These are phyloP conservation scores for Gortyna flavago DNA, from an alignment of 2,888 invertebrate genomes.

Conservation along the genomic window DNA sequence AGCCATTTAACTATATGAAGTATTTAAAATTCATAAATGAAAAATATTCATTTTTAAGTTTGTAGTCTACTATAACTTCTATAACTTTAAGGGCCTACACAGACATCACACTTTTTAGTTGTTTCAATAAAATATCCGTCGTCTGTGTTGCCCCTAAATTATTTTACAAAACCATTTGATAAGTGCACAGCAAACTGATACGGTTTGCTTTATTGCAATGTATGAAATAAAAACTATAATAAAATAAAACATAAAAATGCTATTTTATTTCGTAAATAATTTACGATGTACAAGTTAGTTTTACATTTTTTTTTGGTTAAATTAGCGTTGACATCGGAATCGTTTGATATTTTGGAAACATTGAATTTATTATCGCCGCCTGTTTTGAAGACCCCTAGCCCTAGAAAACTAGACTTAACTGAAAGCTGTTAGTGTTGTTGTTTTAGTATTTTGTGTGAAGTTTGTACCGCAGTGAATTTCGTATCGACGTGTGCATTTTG, in stretches of 20 bases:
- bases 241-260: conserved; percentile 38
- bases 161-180: conserved; percentile 35
- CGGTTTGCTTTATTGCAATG: conserved; percentile 44
- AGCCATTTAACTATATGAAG: conserved; percentile 31
- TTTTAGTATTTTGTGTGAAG: neutral
- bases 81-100: neutral
- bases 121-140: neutral
- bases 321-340: neutral
- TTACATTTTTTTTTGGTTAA: conserved; percentile 29
- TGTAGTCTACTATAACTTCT: neutral
- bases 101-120: neutral
- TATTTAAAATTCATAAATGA: conserved; percentile 35
- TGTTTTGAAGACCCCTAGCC: no score
- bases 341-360: conserved; percentile 26
- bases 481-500: neutral
- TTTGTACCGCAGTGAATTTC: neutral
- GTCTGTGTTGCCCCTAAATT: conserved; percentile 8
- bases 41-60: conserved; percentile 13
- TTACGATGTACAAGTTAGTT: conserved; percentile 39
- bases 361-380: neutral
- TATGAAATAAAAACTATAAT: conserved; percentile 55
- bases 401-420: neutral
- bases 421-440: neutral
- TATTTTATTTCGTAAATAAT: conserved; percentile 54
- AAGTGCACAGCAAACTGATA: conserved; percentile 31